A percentile compares a stretch with the other conserved stretches of the same genome.
Conservation (phyloP, 2,888 invertebrate genomes). For the Schizaphis graminum region DNA sequence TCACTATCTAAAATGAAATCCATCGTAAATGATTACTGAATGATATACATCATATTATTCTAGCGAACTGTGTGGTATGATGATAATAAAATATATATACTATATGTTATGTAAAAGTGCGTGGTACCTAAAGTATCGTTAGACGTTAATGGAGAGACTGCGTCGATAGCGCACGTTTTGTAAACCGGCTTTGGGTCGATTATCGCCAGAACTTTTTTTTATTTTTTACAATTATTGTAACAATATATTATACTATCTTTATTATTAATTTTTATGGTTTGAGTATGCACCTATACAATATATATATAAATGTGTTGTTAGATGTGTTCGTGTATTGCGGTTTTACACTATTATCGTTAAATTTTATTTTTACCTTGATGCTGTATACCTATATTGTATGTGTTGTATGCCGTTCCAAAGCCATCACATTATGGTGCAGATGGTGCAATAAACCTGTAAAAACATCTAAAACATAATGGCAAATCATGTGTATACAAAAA, state of each 20-base stretch:
- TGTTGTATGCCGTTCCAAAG: not conserved
- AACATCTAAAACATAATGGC: not conserved
- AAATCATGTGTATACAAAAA: not conserved
- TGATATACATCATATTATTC: not conserved
- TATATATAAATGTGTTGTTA: not conserved
- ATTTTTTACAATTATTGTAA: slow-evolving; percentile 3
- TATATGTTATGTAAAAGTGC: not conserved
- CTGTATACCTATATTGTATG: not conserved
- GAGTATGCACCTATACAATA: not conserved
- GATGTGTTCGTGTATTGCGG: not conserved
- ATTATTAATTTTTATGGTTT: not conserved
- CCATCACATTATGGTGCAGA: not conserved
- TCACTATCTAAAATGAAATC: not conserved
- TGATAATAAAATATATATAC: not conserved
- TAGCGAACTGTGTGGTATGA: not conserved
- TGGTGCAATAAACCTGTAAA: not conserved
- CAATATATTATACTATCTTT: slow-evolving; percentile 7
- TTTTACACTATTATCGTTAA: not conserved
- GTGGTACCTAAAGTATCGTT: not conserved
- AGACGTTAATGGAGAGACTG: not conserved
- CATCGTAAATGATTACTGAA: not conserved
- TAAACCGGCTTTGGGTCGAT: not conserved
- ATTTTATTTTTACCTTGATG: not conserved
- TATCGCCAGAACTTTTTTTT: not conserved
- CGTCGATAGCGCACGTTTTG: not conserved